Percentiles rank a stretch among this genome's conserved stretches.
Evolutionary conservation across 2,797 vertebrate genomes (phyloP).

Genomic region (Tadarida brasiliensis): DNA sequence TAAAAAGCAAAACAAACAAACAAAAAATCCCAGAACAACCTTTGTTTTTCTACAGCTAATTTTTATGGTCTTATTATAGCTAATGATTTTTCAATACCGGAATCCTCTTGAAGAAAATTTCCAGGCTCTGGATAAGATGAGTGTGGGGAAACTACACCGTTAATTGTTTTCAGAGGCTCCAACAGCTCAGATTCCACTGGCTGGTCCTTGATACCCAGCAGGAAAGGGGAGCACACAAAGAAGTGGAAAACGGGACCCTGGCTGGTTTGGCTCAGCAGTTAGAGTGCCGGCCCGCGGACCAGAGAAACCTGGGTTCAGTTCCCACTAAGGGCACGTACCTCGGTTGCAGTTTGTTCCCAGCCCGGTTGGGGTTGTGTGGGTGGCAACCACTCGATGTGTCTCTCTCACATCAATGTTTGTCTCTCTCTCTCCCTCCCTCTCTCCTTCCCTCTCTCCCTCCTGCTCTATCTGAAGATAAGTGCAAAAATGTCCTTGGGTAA

Average conservation of each 20-base stretch:
- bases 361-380: too few species aligned
- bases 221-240: background rate
- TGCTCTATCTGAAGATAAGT: too few species aligned
- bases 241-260: background rate
- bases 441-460: too few species aligned
- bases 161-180: constrained; percentile 52
- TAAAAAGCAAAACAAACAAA: constrained; percentile 7
- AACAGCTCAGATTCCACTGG: background rate
- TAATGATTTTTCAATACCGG: constrained; percentile 58
- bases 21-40: background rate
- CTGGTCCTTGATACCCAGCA: background rate
- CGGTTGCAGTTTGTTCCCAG: too few species aligned
- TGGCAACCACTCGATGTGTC: too few species aligned
- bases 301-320: too few species aligned
- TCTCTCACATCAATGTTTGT: too few species aligned
- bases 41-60: constrained; percentile 36
- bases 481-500: too few species aligned
- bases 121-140: background rate
- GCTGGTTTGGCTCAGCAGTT: too few species aligned
- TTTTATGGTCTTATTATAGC: constrained; percentile 52
- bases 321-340: too few species aligned
- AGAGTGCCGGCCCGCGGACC: too few species aligned
- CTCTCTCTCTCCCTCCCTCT: too few species aligned
- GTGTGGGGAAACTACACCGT: background rate
- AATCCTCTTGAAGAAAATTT: constrained; percentile 52